phyloP scores from a whole-genome alignment of 1,140 invertebrate species.

The Drosophila varians region DNA sequence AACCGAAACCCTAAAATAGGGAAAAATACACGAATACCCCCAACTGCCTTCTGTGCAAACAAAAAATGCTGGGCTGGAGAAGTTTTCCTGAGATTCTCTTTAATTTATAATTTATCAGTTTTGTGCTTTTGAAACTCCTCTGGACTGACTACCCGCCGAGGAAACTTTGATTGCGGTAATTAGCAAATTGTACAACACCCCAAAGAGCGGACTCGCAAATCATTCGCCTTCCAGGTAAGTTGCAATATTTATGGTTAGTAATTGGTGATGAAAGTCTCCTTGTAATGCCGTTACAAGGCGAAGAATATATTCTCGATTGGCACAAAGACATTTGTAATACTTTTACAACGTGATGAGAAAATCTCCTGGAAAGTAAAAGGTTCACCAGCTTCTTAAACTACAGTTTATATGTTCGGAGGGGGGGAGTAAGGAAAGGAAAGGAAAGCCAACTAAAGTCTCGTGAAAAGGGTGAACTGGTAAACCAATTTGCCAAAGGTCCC shows the following conservation, averaged over 20 bases:
- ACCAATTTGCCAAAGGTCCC: slow-evolving; percentile 60
- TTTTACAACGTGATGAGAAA: not conserved
- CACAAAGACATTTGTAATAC: not conserved
- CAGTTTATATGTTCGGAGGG: slow-evolving; percentile 15
- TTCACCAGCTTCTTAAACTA: slow-evolving; percentile 27
- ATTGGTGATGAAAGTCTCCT: not conserved
- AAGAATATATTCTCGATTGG: not conserved
- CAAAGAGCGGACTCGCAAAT: not conserved
- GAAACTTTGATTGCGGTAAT: slow-evolving; percentile 74
- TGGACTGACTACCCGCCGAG: slow-evolving; percentile 35
- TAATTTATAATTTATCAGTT: slow-evolving; percentile 77
- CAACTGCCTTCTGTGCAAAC: slow-evolving; percentile 3
- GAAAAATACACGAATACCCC: not conserved
- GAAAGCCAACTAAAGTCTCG: slow-evolving; percentile 54
- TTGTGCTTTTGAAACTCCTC: slow-evolving; percentile 41
- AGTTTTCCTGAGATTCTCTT: slow-evolving; percentile 70
- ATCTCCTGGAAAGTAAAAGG: not conserved
- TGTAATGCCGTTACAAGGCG: not conserved
- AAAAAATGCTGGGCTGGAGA: slow-evolving; percentile 3
- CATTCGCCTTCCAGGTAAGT: not conserved
- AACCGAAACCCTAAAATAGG: slow-evolving; percentile 4
- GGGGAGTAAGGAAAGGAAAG: not conserved
- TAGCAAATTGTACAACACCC: slow-evolving; percentile 62
- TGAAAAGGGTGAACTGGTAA: slow-evolving; percentile 72
- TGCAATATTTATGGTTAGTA: not conserved